These are phyloP conservation scores for Camelus bactrianus DNA, from an alignment of 2,113 vertebrate genomes.

Conservation along the genomic window DNA sequence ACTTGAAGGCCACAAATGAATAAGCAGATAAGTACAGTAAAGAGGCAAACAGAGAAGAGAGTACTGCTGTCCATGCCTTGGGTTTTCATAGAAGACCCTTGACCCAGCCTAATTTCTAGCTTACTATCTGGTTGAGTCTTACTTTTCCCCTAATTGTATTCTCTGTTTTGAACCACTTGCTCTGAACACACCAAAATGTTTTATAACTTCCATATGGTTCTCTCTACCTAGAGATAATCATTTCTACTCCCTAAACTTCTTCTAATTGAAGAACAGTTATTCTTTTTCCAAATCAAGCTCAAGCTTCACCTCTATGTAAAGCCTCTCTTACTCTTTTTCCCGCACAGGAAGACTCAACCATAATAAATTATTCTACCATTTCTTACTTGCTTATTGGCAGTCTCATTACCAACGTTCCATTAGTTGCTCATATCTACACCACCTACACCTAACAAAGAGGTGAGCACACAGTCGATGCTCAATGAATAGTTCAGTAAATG, in stretches of 20 bases:
- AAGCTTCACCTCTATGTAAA: not conserved
- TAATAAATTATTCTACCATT: not conserved
- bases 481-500: not conserved
- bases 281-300: not conserved
- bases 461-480: not conserved
- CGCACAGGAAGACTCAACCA: not conserved
- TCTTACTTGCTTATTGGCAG: not conserved
- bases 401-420: not conserved
- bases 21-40: not conserved
- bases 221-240: not conserved
- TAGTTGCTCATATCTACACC: not conserved
- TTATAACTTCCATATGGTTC: not conserved
- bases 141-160: not conserved
- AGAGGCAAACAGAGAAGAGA: not conserved
- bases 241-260: not conserved
- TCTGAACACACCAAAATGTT: not conserved
- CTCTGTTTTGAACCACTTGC: not conserved
- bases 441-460: not conserved
- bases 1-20: not conserved
- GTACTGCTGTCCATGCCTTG: not conserved
- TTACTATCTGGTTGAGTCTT: not conserved
- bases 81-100: not conserved
- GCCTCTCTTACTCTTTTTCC: not conserved
- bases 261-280: not conserved
- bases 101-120: not conserved